phyloP scores from a whole-genome alignment of 2,113 vertebrate genomes.

The Epinephelus moara region DNA sequence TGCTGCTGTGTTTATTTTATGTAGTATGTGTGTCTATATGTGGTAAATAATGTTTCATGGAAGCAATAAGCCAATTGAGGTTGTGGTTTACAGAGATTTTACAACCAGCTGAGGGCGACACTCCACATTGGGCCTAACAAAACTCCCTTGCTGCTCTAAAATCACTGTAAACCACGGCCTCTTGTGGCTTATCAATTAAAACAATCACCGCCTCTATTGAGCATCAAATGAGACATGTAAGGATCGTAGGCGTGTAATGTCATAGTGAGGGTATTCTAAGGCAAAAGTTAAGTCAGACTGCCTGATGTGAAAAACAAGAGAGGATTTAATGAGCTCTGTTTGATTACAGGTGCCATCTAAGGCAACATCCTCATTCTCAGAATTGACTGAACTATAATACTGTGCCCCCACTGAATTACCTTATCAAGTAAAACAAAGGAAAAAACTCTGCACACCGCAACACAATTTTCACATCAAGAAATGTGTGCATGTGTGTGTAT shows the following conservation, averaged over 20 bases:
- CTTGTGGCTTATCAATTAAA: neutral
- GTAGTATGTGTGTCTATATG: too few relatives aligned
- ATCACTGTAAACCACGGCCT: too few relatives aligned
- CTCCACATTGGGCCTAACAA: too few relatives aligned
- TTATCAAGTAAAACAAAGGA: slow-evolving; percentile 4
- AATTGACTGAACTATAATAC: neutral
- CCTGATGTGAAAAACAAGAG: slow-evolving; percentile 17
- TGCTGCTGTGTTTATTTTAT: too few relatives aligned
- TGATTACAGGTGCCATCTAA: slow-evolving; percentile 30
- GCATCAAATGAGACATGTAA: neutral
- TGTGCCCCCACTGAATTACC: neutral
- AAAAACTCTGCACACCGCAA: neutral
- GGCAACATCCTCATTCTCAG: neutral
- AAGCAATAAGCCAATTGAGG: too few relatives aligned
- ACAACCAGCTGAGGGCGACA: too few relatives aligned
- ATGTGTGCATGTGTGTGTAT: neutral
- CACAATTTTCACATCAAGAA: slow-evolving; percentile 8
- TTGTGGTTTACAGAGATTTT: too few relatives aligned
- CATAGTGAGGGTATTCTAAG: neutral
- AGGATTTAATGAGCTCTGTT: slow-evolving; percentile 22
- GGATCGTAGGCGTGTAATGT: neutral
- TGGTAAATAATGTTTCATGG: too few relatives aligned
- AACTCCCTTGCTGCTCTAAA: too few relatives aligned
- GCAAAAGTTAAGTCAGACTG: slow-evolving; percentile 6
- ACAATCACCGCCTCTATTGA: neutral